Conservation (phyloP, 2,797 vertebrate species). For the Buceros bicornis region DNA sequence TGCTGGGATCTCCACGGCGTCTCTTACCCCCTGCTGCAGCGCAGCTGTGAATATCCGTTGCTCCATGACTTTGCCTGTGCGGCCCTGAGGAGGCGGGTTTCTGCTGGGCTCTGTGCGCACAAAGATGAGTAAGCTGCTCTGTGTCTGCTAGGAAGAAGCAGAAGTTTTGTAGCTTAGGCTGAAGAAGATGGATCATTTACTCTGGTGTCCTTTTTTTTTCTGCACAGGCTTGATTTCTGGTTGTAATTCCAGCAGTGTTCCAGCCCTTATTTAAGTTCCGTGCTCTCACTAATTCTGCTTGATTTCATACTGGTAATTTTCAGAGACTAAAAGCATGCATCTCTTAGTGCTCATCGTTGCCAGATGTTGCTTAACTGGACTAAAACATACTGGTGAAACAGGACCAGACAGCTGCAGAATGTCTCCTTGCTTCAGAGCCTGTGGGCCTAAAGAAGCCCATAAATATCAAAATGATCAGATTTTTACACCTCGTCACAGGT, state of each 20-base stretch:
- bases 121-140: background rate
- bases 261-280: background rate
- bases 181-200: background rate
- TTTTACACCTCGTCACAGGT: background rate
- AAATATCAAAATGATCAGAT: background rate
- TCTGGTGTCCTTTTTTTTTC: background rate
- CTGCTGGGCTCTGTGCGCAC: background rate
- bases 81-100: background rate
- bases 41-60: background rate
- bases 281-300: background rate
- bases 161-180: background rate
- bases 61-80: background rate
- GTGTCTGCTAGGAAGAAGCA: background rate
- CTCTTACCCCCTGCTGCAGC: background rate
- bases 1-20: background rate
- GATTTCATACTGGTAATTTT: background rate
- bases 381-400: background rate
- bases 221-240: background rate
- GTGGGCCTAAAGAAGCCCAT: background rate
- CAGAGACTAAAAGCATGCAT: background rate
- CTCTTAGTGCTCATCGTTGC: background rate
- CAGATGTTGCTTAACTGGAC: background rate
- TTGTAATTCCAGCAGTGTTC: background rate
- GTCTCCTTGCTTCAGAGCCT: background rate
- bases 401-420: background rate